Conservation (phyloP, 92 coral and sea anemone genomes). For the Siderastrea siderea region DNA sequence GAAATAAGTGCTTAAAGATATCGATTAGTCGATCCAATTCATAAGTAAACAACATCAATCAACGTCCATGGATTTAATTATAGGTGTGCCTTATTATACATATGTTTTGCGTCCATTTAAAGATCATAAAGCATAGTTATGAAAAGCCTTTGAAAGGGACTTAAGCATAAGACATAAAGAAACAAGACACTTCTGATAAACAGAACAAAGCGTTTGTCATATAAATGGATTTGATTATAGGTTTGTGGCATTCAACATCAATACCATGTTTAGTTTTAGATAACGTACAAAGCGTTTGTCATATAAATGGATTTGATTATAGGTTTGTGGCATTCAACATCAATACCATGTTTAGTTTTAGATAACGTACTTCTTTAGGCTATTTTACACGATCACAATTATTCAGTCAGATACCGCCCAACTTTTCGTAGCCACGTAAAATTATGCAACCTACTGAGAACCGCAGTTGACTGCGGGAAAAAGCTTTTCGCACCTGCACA, state of each 20-base stretch:
- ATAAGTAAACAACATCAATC: neutral
- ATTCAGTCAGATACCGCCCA: neutral
- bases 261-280: neutral
- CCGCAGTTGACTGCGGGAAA: neutral
- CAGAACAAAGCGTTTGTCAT: neutral
- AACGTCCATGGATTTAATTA: neutral
- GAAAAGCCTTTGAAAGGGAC: slow-evolving; percentile 14
- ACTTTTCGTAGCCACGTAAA: slow-evolving; percentile 17
- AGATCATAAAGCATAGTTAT: neutral
- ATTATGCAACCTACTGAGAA: slow-evolving; percentile 21
- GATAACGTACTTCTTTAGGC: slow-evolving; percentile 1
- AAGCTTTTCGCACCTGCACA: slow-evolving; percentile 13
- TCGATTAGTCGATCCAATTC: neutral
- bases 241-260: neutral
- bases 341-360: neutral
- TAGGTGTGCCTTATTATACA: neutral
- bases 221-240: slow-evolving; percentile 25
- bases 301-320: slow-evolving; percentile 25
- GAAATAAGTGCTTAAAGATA: neutral
- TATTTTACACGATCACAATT: neutral
- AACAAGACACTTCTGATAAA: neutral
- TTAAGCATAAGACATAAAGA: neutral
- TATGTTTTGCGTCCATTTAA: neutral
- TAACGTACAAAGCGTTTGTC: no score
- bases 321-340: neutral